phyloP scores from a whole-genome alignment of 2,113 vertebrate genomes.

The Semnornis frantzii region DNA sequence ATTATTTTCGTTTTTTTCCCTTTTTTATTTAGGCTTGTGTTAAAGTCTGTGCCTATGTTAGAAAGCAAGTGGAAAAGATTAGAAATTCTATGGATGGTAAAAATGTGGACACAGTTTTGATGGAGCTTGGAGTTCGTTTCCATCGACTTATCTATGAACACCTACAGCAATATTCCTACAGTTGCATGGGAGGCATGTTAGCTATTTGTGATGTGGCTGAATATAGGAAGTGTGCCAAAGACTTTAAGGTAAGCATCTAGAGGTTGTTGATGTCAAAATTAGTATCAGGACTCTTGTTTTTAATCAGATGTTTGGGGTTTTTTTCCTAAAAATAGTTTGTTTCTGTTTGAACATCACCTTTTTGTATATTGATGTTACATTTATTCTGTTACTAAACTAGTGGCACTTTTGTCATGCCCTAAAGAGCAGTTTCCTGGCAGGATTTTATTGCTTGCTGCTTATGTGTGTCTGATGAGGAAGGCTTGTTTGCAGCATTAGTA shows the following conservation, averaged over 20 bases:
- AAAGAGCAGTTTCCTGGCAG: neutral
- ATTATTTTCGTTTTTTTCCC: neutral
- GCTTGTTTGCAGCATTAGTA: neutral
- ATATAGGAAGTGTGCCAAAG: slow-evolving; percentile 96
- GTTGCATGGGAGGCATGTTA: slow-evolving; percentile 98
- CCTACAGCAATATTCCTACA: slow-evolving; percentile 97
- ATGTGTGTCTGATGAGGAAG: neutral
- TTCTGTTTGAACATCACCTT: neutral
- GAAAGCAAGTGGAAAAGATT: slow-evolving; percentile 95
- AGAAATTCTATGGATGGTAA: slow-evolving; percentile 98
- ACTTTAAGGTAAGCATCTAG: slow-evolving; percentile 82
- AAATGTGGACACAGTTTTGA: slow-evolving; percentile 96
- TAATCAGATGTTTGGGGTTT: neutral
- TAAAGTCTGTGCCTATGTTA: slow-evolving; percentile 94
- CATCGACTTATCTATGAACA: slow-evolving; percentile 97
- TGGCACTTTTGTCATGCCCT: neutral
- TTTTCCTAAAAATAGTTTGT: neutral
- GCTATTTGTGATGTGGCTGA: slow-evolving; percentile 98
- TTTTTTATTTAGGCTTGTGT: slow-evolving; percentile 86
- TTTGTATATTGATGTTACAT: neutral
- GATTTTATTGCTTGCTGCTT: neutral
- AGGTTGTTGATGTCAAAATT: neutral
- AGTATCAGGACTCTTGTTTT: neutral
- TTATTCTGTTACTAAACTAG: neutral
- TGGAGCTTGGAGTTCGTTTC: slow-evolving; percentile 95